phyloP scores from a whole-genome alignment of 1,140 invertebrate genomes.

The Drosophila willistoni region DNA sequence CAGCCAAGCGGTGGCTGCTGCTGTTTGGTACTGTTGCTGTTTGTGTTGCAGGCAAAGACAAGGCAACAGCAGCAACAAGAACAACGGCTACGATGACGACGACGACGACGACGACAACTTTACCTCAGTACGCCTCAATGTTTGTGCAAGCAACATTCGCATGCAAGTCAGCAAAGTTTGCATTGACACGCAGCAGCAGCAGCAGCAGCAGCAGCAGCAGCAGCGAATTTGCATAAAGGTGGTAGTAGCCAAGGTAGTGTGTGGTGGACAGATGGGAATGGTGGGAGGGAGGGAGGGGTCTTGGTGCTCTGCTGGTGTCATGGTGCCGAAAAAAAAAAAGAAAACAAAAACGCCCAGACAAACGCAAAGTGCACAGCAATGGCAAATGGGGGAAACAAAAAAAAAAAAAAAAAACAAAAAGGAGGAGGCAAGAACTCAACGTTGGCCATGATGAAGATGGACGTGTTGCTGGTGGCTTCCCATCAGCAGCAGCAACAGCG shows the following conservation, averaged over 20 bases:
- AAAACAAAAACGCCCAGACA: constrained; percentile 38
- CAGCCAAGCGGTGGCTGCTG: constrained; percentile 69
- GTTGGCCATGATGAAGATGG: constrained; percentile 74
- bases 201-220: constrained; percentile 30
- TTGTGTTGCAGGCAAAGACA: constrained; percentile 61
- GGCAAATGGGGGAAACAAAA: constrained; percentile 46
- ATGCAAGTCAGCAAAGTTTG: constrained; percentile 82
- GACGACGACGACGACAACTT: constrained; percentile 66
- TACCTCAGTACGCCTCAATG: constrained; percentile 75
- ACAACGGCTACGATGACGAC: constrained; percentile 39
- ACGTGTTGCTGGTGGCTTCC: constrained; percentile 78
- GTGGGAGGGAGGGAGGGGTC: constrained; percentile 14
- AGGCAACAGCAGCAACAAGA: constrained; percentile 55
- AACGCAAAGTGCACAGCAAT: constrained; percentile 71
- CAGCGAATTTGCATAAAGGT: constrained; percentile 77
- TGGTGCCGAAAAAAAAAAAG: constrained; percentile 59
- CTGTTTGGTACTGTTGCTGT: constrained; percentile 23
- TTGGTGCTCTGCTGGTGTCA: constrained; percentile 69
- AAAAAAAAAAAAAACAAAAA: no score
- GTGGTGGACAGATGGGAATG: no score
- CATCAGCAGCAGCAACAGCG: constrained; percentile 45
- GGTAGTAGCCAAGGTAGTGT: constrained; percentile 4
- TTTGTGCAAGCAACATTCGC: constrained; percentile 81
- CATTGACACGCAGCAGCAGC: constrained; percentile 78
- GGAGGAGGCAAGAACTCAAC: constrained; percentile 24